A percentile compares a stretch with the other conserved stretches of the same genome.
phyloP scores from a whole-genome alignment of 1,140 invertebrate species.

The Sitophilus oryzae region DNA sequence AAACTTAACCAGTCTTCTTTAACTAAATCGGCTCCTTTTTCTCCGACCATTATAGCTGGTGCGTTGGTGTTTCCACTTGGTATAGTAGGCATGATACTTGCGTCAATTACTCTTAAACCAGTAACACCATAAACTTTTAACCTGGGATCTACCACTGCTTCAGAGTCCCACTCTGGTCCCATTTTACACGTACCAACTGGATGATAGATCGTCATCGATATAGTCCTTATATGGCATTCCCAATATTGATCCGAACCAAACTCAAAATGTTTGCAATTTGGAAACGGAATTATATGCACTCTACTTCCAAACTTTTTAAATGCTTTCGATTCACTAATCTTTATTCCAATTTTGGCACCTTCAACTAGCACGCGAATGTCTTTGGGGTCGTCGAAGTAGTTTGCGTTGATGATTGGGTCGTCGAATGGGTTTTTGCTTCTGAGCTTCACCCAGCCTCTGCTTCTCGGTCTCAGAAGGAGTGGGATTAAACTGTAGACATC shows the following conservation, averaged over 20 bases:
- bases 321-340: constrained; percentile 65
- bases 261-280: constrained; percentile 67
- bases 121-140: constrained; percentile 70
- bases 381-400: constrained; percentile 73
- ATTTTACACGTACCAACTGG: constrained; percentile 78
- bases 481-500: constrained; percentile 83
- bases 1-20: constrained; percentile 50
- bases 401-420: constrained; percentile 81
- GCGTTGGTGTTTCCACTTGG: constrained; percentile 47
- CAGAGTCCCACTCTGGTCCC: constrained; percentile 67
- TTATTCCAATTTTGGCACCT: constrained; percentile 66
- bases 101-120: constrained; percentile 77
- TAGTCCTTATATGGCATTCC: constrained; percentile 77
- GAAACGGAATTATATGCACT: constrained; percentile 65
- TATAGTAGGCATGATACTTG: constrained; percentile 84
- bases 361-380: constrained; percentile 75
- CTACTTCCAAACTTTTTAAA: constrained; percentile 77
- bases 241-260: constrained; percentile 75
- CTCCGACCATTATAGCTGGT: constrained; percentile 44
- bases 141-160: constrained; percentile 75
- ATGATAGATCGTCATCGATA: constrained; percentile 83
- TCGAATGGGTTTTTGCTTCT: constrained; percentile 74
- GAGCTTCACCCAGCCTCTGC: constrained; percentile 69
- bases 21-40: constrained; percentile 45
- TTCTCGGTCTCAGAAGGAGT: constrained; percentile 70